Percentiles rank a stretch among this genome's conserved stretches.
Evolutionary conservation across 23 tunicate species (phyloP).

Genomic region (Pegea sp.): DNA sequence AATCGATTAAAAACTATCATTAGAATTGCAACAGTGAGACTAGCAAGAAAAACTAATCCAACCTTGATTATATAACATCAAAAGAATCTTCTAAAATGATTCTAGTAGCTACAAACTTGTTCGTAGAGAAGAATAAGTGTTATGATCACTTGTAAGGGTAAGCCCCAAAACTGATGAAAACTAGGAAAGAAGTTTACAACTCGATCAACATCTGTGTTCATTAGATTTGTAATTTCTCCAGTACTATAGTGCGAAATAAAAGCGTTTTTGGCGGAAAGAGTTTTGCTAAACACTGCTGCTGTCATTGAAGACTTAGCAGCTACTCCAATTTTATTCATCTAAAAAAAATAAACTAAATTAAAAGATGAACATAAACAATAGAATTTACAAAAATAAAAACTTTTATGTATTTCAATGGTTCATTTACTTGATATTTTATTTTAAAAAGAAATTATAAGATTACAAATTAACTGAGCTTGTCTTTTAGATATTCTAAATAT

Average conservation of each 20-base stretch:
- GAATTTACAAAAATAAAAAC: neutral
- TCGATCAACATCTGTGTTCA: constrained; percentile 89
- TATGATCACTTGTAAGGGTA: constrained; percentile 84
- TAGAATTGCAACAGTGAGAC: constrained; percentile 53
- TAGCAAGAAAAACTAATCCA: constrained; percentile 65
- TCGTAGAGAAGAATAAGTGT: constrained; percentile 45
- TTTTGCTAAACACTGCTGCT: constrained; percentile 30
- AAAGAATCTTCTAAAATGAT: neutral
- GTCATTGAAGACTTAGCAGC: constrained; percentile 38
- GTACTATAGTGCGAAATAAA: constrained; percentile 25
- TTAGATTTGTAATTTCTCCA: constrained; percentile 90
- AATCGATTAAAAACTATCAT: constrained; percentile 88
- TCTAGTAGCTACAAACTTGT: constrained; percentile 18
- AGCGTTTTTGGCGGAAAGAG: constrained; percentile 32
- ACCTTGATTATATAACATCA: constrained; percentile 18
- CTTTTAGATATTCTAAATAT: no score
- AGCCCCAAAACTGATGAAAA: constrained; percentile 96
- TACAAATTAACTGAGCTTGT: no score
- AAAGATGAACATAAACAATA: neutral
- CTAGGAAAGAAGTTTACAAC: constrained; percentile 64
- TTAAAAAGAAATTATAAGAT: no score
- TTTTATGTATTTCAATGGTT: neutral
- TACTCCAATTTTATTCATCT: constrained; percentile 52
- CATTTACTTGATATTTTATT: neutral
- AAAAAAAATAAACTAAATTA: neutral